phyloP scores from a whole-genome alignment of 2,113 vertebrate species.

The Scalopus aquaticus region DNA sequence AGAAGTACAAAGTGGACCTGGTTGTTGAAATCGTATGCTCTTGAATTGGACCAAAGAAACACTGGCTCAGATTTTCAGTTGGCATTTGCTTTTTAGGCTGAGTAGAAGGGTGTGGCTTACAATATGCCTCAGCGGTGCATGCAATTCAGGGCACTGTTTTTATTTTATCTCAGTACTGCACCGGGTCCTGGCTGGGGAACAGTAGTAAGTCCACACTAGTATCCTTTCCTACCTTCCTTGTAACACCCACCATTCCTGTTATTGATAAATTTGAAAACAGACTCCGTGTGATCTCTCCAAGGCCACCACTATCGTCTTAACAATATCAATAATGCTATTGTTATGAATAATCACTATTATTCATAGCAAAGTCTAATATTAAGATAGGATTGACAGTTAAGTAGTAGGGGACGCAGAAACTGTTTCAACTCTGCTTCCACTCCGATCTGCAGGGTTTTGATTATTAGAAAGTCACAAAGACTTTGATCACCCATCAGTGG shows the following conservation, averaged over 20 bases:
- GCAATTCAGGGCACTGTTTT: not conserved
- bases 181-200: not conserved
- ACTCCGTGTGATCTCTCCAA: not conserved
- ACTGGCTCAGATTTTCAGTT: not conserved
- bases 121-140: not conserved
- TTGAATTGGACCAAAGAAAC: not conserved
- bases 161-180: not conserved
- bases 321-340: not conserved
- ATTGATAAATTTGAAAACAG: conserved; percentile 1
- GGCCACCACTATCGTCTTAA: not conserved
- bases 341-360: not conserved
- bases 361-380: not conserved
- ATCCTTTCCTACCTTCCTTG: not conserved
- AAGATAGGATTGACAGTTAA: not conserved
- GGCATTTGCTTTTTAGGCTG: not conserved
- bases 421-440: not conserved
- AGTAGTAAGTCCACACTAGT: not conserved
- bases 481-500: not conserved
- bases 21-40: not conserved
- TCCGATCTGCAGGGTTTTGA: not conserved
- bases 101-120: not conserved
- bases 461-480: conserved; percentile 12
- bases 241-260: not conserved
- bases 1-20: not conserved
- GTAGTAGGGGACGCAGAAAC: not conserved